A percentile compares a stretch with the other conserved stretches of the same genome.
Evolutionary conservation across 2,888 invertebrate genomes (phyloP).

Genomic region (Tromatobia lineatoria): DNA sequence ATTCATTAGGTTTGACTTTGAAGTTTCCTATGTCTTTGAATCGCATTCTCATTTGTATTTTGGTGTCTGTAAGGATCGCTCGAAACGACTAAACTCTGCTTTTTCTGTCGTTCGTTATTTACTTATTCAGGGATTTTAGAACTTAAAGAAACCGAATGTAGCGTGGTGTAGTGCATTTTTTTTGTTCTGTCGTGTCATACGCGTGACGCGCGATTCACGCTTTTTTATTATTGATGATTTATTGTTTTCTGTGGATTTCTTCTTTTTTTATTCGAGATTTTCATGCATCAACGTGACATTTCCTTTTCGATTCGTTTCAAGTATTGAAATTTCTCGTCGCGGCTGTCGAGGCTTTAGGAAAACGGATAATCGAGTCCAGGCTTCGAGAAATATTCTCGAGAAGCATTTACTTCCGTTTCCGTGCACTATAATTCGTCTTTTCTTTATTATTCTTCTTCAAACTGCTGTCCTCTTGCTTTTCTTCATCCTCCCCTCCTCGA

Average conservation of each 20-base stretch:
- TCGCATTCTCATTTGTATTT: slow-evolving; percentile 33
- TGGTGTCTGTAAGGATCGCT: slow-evolving; percentile 53
- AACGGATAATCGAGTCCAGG: slow-evolving; percentile 1
- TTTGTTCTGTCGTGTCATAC: slow-evolving; percentile 37
- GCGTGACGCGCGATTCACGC: slow-evolving; percentile 27
- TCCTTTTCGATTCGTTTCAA: slow-evolving; percentile 10
- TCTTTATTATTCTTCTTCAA: slow-evolving; percentile 6
- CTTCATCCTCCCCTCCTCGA: slow-evolving; percentile 22
- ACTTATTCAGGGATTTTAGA: slow-evolving; percentile 56
- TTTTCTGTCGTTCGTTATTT: slow-evolving; percentile 53
- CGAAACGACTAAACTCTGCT: slow-evolving; percentile 57
- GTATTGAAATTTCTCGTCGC: not conserved
- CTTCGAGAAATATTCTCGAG: slow-evolving; percentile 11
- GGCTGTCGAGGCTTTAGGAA: slow-evolving; percentile 1
- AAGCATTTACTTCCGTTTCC: slow-evolving; percentile 15
- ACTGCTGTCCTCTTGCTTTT: slow-evolving; percentile 42
- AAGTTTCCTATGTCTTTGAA: slow-evolving; percentile 52
- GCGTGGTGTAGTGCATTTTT: slow-evolving; percentile 66
- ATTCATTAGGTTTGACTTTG: slow-evolving; percentile 49
- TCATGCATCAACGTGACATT: slow-evolving; percentile 60
- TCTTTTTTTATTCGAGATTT: slow-evolving; percentile 57
- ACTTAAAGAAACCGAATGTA: slow-evolving; percentile 67
- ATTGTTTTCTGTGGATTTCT: slow-evolving; percentile 20
- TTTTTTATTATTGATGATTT: slow-evolving; percentile 41
- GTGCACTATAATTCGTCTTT: not conserved